These are phyloP conservation scores for Mycalesis mineus DNA, from an alignment of 2,888 invertebrate genomes.

Conservation along the genomic window DNA sequence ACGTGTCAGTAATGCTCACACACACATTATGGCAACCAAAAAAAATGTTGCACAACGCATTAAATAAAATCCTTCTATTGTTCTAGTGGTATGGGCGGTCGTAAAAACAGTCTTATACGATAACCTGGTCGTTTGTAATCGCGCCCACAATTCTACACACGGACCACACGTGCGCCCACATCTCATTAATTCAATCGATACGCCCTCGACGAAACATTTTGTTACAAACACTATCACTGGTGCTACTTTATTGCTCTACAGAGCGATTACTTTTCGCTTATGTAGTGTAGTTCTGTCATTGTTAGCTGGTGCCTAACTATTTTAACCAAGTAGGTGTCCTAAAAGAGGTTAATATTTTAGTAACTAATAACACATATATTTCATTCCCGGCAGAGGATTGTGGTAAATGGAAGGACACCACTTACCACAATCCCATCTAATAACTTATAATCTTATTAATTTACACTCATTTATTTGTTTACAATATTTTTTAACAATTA, in stretches of 20 bases:
- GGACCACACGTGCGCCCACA: slow-evolving; percentile 73
- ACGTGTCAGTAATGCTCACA: slow-evolving; percentile 27
- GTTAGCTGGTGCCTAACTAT: background rate
- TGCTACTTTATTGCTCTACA: slow-evolving; percentile 53
- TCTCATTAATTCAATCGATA: slow-evolving; percentile 76
- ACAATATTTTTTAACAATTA: no score
- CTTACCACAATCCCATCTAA: no score
- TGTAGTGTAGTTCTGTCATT: slow-evolving; percentile 30
- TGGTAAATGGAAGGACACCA: no score
- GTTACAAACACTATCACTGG: slow-evolving; percentile 51
- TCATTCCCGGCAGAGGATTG: no score
- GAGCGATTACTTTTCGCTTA: slow-evolving; percentile 46
- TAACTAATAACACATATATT: no score
- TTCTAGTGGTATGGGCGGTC: slow-evolving; percentile 57
- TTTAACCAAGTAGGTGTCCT: no score
- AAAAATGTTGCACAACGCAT: slow-evolving; percentile 44
- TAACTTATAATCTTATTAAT: no score
- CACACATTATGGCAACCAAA: slow-evolving; percentile 24
- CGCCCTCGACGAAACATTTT: slow-evolving; percentile 67
- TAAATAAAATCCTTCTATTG: slow-evolving; percentile 59
- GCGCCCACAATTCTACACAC: slow-evolving; percentile 53
- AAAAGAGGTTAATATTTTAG: no score
- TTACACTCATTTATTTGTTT: no score
- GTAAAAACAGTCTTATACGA: slow-evolving; percentile 54
- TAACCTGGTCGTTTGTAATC: slow-evolving; percentile 57